phyloP scores from a whole-genome alignment of 2,797 vertebrate species.

The Ataeniobius toweri region DNA sequence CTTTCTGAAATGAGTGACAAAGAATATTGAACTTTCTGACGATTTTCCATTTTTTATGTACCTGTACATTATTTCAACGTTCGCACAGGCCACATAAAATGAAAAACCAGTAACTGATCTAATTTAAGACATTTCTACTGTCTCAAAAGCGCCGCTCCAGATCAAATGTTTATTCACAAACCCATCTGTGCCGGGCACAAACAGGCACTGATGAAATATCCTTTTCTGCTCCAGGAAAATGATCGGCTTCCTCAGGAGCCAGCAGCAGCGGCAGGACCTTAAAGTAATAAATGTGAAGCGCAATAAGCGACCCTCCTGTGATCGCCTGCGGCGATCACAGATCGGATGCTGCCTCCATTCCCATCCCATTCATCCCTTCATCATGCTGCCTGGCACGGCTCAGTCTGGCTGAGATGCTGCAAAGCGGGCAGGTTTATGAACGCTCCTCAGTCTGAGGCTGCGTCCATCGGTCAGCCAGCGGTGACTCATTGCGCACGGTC shows the following conservation, averaged over 20 bases:
- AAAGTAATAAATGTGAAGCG: slow-evolving; percentile 40
- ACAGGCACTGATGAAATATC: slow-evolving; percentile 4
- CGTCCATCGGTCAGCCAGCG: slow-evolving; percentile 27
- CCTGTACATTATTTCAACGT: not conserved
- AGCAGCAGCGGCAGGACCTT: slow-evolving; percentile 3
- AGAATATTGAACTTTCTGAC: no score
- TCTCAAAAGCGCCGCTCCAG: not conserved
- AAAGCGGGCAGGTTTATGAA: slow-evolving; percentile 31
- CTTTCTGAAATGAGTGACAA: no score
- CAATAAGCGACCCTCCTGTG: slow-evolving; percentile 37
- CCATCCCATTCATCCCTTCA: slow-evolving; percentile 54
- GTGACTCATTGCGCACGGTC: slow-evolving; percentile 69
- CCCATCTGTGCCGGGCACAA: not conserved
- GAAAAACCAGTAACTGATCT: not conserved
- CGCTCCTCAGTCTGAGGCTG: slow-evolving; percentile 29
- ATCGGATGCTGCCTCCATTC: slow-evolving; percentile 26
- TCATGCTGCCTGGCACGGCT: slow-evolving; percentile 40
- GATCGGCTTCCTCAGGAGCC: slow-evolving; percentile 2
- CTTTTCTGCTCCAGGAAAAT: not conserved
- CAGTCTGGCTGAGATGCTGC: slow-evolving; percentile 33
- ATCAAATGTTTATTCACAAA: slow-evolving; percentile 1
- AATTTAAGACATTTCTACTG: not conserved
- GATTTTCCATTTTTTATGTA: no score
- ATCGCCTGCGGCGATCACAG: slow-evolving; percentile 34
- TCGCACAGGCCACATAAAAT: not conserved